Evolutionary conservation across 2,113 vertebrate species (phyloP).

Genomic region (Galeopterus variegatus): DNA sequence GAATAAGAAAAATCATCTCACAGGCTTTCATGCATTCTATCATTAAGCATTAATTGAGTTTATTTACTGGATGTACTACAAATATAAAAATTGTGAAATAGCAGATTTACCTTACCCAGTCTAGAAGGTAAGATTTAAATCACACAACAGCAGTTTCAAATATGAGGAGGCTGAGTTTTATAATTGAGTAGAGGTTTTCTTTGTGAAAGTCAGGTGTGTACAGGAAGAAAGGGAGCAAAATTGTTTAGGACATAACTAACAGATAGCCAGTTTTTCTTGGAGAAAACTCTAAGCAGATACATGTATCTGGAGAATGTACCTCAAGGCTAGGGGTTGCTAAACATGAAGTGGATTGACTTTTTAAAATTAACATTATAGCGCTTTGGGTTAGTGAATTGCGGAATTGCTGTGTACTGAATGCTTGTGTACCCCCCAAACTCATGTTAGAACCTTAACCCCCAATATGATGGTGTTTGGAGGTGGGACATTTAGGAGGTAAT

Average conservation of each 20-base stretch:
- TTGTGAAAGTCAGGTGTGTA: not conserved
- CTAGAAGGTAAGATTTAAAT: not conserved
- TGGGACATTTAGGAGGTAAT: not conserved
- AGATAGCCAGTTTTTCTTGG: not conserved
- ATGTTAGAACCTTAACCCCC: accelerated
- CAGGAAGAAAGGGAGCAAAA: not conserved
- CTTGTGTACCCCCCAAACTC: not conserved
- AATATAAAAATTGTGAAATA: not conserved
- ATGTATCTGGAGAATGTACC: not conserved
- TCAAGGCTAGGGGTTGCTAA: not conserved
- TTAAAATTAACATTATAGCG: not conserved
- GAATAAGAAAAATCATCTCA: not conserved
- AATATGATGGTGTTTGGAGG: not conserved
- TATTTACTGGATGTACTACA: not conserved
- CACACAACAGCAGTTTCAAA: not conserved
- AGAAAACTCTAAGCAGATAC: not conserved
- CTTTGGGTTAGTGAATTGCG: not conserved
- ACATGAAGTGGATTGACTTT: not conserved
- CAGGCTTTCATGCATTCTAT: not conserved
- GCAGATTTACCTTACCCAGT: not conserved
- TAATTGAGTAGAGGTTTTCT: not conserved
- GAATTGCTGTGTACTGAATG: not conserved
- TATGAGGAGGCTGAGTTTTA: not conserved
- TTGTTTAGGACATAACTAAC: not conserved
- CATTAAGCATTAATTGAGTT: not conserved